phyloP scores from a whole-genome alignment of 2,888 invertebrate genomes.

The Ptilodon capucinus region DNA sequence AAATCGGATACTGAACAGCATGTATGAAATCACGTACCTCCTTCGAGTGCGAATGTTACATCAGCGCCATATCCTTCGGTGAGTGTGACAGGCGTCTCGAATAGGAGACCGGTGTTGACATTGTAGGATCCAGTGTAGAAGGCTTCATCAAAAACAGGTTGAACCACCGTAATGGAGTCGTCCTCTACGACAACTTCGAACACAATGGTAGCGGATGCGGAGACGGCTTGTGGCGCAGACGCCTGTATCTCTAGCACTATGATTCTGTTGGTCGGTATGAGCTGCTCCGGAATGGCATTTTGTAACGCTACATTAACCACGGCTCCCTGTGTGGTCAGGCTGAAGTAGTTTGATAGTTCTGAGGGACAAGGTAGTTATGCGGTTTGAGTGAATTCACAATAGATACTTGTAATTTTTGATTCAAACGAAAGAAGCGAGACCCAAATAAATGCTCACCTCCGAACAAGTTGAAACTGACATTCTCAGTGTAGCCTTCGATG shows the following conservation, averaged over 20 bases:
- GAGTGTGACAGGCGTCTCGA: neutral
- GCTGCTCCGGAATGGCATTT: constrained; percentile 3
- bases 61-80: neutral
- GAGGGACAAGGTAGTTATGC: too few relatives aligned
- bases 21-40: neutral
- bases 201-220: constrained; percentile 13
- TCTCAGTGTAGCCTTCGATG: constrained; percentile 24
- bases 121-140: neutral
- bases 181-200: constrained; percentile 8
- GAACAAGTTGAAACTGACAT: constrained; percentile 27
- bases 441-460: constrained; percentile 32
- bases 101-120: neutral
- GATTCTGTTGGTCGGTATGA: neutral
- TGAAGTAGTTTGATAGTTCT: constrained; percentile 23
- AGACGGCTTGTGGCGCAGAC: constrained; percentile 19
- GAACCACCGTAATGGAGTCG: neutral
- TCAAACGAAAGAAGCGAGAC: too few relatives aligned
- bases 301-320: constrained; percentile 12
- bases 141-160: neutral
- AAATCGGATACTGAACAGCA: too few relatives aligned
- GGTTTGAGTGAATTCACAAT: neutral
- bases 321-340: constrained; percentile 4
- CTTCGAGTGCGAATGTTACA: neutral
- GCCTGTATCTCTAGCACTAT: neutral
- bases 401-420: too few relatives aligned